Evolutionary conservation across 2,888 invertebrate species (phyloP), one percentile per base, ranked within the genome.

Genomic region (Ectobius pallidus): DNA sequence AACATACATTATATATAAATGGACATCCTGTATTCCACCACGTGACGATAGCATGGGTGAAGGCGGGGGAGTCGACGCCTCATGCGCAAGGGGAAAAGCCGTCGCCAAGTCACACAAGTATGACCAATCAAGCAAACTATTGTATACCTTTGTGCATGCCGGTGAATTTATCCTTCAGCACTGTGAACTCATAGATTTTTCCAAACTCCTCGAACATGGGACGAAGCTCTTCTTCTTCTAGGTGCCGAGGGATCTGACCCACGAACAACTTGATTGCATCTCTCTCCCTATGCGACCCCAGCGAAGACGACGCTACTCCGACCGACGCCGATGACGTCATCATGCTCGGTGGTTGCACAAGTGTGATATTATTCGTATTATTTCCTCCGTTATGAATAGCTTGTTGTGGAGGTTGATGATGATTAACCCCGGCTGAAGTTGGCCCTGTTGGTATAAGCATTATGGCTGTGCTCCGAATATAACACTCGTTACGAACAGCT

Each of bases 171-270:
- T 97, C 96, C 87, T 95, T 96, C 78, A 97, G 90, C 74, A 97
- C 93, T 75, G 95, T 95, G 81, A 97, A 91, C 87, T 97, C 96
- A 84, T 95, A 95, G 81, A 96, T 96, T 83, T 93, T 93, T 71
- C 96, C 96, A 80, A 94, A 96, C 83, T 94, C 92, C 83, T 96
- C 95, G 83, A 96, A 95, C 88, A 96, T 91, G 42, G 95, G 95
- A 69, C 95, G 86, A 32, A 96, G 86, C 80, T 95, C 93, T 72
- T 92, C 92, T 81, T 96, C 96, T 81, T 94, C 94, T 73, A 96
- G 84, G 82, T 95, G 94, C 72, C 96, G 86, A 25, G 96, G 96
- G 78, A 97, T 97, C 84, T 97, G 95, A 20, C 96, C 96, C 71
- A 97, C 93, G 84, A 96, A 96, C 73, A 96, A 87, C 84, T 96